phyloP scores from a whole-genome alignment of 2,888 invertebrate species.

The Trichopoda pennipes region DNA sequence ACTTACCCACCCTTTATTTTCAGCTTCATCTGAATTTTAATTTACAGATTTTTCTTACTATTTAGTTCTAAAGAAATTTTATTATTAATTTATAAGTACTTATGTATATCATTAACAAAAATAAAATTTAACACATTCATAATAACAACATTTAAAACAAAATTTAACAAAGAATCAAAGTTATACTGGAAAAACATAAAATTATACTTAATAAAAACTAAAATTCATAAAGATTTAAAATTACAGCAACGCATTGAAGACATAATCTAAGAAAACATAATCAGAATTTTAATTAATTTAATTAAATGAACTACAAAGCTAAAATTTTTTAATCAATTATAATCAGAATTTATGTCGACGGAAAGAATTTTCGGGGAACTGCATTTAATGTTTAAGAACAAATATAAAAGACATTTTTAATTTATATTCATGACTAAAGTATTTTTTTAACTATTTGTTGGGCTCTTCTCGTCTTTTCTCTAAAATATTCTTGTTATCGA shows the following conservation, averaged over 20 bases:
- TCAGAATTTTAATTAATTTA: background rate
- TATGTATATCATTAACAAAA: background rate
- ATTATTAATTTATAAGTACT: too few species aligned
- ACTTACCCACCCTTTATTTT: too few species aligned
- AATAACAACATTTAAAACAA: background rate
- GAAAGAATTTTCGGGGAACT: constrained; percentile 33
- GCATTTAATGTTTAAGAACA: constrained; percentile 20
- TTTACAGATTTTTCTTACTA: too few species aligned
- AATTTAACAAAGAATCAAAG: too few species aligned
- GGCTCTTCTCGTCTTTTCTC: constrained; percentile 41
- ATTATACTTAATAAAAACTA: background rate
- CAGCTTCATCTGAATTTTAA: too few species aligned
- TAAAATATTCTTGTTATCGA: constrained; percentile 17
- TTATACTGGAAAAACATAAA: background rate
- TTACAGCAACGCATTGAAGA: too few species aligned
- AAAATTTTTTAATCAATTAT: too few species aligned
- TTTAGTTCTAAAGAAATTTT: too few species aligned
- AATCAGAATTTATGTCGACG: constrained; percentile 14
- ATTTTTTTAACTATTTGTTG: constrained; percentile 41
- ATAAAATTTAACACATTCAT: background rate
- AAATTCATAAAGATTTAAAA: background rate
- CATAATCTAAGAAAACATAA: constrained; percentile 17
- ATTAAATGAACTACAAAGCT: too few species aligned
- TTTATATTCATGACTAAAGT: background rate
- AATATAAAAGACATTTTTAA: background rate